Base-by-base conservation (phyloP, 2,888 invertebrate species). In the Oscheius onirici region DNA sequence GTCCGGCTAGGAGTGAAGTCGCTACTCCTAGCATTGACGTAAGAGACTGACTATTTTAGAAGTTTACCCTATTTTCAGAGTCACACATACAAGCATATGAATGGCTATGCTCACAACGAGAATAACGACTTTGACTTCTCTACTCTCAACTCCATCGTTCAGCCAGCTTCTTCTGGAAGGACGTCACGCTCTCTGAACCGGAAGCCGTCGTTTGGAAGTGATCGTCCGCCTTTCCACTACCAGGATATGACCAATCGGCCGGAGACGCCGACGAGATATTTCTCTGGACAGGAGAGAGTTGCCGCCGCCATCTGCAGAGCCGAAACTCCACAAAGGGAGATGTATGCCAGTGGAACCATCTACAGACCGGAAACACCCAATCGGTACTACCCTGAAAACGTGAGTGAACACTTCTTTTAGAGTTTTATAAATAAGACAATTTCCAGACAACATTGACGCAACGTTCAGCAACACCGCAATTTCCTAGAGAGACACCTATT, bases 391-490 rank as follows among this genome's bases (percentile, higher is more conserved):
- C 79, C 79, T 0, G 79, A 79, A 68, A 79, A 79, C 72, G 79
- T 75, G 10, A 54, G 68, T 43, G 17, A 61, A 43, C 55, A 13
- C 40, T 15, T 43, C n/a, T 11, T 17, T 17, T 24, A n/a, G 44
- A 43, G 40, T 40, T 11, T 43, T 8, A 3, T 13, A 58, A 40
- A 58, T 34, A 34, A 6, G 34, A 3, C 55, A 28, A 34, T 22
- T 68, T 75, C 52, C 69, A 80, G 79, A 79, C 75, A 26, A 69
- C 72, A 11, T 65, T 76, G 17, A 60, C 71, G n/a, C 77, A 79
- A 34, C 71, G 87, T 73, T 93, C 94, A 28, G 93, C 94, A 88
- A 95, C 95, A 24, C 95, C 96, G 52, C 93, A 93, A 69, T 96
- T 96, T 90, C 95, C 96, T 73, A 94, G 83, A 28, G 82, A 81